Percentiles rank a stretch among this genome's conserved stretches.
Evolutionary conservation across 2,113 vertebrate species (phyloP).

Genomic region (Ceratotherium simum): DNA sequence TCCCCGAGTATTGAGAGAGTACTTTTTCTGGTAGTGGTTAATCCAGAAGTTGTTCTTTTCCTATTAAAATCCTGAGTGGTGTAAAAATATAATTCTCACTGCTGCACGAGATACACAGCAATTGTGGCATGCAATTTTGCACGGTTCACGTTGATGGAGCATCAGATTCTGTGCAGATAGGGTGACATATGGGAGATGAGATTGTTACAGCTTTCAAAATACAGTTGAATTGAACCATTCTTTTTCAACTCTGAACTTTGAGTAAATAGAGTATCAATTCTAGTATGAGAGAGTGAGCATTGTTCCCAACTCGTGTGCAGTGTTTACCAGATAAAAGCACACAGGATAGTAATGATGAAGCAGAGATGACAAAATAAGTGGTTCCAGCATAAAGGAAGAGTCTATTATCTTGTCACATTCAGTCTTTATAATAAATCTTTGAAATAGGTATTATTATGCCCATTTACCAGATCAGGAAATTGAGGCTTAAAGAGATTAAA

Average conservation of each 20-base stretch:
- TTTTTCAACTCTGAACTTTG: neutral
- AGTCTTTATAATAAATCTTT: neutral
- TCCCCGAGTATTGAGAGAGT: neutral
- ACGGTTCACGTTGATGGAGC: neutral
- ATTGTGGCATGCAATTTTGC: neutral
- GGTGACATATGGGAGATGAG: neutral
- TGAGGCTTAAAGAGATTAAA: neutral
- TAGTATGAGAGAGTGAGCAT: neutral
- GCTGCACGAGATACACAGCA: neutral
- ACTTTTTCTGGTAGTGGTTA: neutral
- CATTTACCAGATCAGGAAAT: conserved; percentile 22
- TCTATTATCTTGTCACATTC: neutral
- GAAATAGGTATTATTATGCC: neutral
- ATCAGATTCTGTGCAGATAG: neutral
- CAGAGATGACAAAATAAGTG: neutral
- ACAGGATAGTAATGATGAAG: neutral
- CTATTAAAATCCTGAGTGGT: neutral
- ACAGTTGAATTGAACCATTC: neutral
- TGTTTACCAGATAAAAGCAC: neutral
- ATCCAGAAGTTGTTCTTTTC: neutral
- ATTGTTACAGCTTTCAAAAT: neutral
- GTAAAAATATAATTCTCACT: neutral
- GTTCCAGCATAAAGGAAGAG: neutral
- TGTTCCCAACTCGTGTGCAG: neutral
- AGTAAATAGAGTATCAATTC: neutral